Conservation (phyloP, 2,113 vertebrate species). For the Nesoenas mayeri region DNA sequence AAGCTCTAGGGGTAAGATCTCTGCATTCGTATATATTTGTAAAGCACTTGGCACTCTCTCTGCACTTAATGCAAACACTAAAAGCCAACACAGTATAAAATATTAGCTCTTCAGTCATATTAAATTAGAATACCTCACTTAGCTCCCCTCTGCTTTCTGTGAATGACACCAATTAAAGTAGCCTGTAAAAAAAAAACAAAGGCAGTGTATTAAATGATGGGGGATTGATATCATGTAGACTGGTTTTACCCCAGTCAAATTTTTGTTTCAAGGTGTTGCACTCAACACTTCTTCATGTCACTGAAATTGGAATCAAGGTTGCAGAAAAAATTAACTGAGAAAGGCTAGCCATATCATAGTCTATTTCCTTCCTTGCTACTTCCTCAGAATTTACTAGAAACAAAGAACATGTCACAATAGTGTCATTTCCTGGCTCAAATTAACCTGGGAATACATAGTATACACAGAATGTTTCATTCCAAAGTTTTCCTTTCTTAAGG, state of each 20-base stretch:
- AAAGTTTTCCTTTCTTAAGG: background rate
- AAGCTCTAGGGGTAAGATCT: background rate
- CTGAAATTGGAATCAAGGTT: background rate
- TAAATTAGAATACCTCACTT: background rate
- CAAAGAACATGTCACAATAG: background rate
- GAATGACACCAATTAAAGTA: background rate
- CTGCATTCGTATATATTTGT: background rate
- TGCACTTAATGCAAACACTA: conserved; percentile 8
- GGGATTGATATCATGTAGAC: background rate
- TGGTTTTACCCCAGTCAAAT: background rate
- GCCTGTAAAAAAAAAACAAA: background rate
- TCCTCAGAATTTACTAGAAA: background rate
- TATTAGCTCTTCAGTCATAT: background rate
- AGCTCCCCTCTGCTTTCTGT: background rate
- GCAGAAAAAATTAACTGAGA: background rate
- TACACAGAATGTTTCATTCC: background rate
- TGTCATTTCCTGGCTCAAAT: background rate
- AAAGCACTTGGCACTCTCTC: background rate
- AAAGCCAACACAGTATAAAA: conserved; percentile 7
- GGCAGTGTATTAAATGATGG: background rate
- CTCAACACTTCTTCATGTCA: background rate
- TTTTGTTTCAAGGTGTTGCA: background rate
- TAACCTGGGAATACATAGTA: background rate
- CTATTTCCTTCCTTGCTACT: background rate
- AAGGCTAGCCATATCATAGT: background rate